Evolutionary conservation across 2,888 invertebrate species (phyloP).

Genomic region (Caenorhabditis sp.): DNA sequence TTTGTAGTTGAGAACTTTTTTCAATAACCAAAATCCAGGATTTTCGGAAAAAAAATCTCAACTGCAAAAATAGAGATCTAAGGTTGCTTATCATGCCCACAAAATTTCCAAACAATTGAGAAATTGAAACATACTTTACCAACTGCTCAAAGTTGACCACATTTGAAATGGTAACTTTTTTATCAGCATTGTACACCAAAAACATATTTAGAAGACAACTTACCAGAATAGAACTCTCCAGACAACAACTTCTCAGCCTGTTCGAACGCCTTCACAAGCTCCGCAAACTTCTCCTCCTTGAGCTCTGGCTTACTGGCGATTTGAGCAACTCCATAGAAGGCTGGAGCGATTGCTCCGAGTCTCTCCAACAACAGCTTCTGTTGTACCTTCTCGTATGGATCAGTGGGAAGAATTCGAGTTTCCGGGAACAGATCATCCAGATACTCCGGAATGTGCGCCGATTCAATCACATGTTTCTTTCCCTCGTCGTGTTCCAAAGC

Average conservation of each 20-base stretch:
- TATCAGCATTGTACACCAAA: neutral
- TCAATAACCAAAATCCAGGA: too few species aligned
- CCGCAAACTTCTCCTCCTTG: constrained; percentile 62
- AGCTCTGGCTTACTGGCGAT: constrained; percentile 53
- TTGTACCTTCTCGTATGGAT: constrained; percentile 88
- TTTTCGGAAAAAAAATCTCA: too few species aligned
- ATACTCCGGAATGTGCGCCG: constrained; percentile 89
- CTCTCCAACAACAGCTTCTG: constrained; percentile 88
- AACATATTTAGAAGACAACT: neutral
- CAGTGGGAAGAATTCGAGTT: constrained; percentile 87
- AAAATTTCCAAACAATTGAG: too few species aligned
- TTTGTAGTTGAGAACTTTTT: too few species aligned
- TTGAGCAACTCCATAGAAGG: constrained; percentile 65
- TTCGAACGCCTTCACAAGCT: constrained; percentile 66
- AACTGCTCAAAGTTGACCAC: too few species aligned
- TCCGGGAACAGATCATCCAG: constrained; percentile 90
- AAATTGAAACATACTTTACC: neutral
- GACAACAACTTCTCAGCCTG: constrained; percentile 71
- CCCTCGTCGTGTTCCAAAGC: constrained; percentile 87
- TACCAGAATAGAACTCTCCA: constrained; percentile 73
- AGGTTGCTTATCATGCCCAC: too few species aligned
- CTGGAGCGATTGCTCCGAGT: constrained; percentile 84
- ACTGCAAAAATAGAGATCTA: too few species aligned
- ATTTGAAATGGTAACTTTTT: too few species aligned
- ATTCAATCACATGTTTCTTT: constrained; percentile 88